Base-by-base conservation (phyloP, 2,113 vertebrate species). In the Rhea pennata region DNA sequence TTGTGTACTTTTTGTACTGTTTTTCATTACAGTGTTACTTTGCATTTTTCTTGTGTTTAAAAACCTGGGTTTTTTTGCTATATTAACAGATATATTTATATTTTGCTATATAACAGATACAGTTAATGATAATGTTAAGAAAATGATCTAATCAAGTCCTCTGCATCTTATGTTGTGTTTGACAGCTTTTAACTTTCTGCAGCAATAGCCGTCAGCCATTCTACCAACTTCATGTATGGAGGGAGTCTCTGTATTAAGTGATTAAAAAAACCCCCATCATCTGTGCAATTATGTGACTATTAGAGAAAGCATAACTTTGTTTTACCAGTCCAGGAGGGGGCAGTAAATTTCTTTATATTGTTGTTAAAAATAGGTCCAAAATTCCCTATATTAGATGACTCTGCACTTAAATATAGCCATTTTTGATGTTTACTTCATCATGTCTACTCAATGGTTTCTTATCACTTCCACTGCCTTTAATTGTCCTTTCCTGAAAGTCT, bases 261-360 rank as follows among this genome's bases (percentile, higher is more conserved):
- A 23, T 40, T 3, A 36, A 71, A 24, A 31, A 50, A 36, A 36
- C 6, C 36, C 36, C 36, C 62, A 26, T 75, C 5, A 81, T 80
- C 92, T 26, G 1, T 48, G 50, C 33, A 59, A 40, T 90, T 92
- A 66, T 54, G 76, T 87, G 88, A 79, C 54, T 40, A 67, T 40
- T 72, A 87, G 89, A 90, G 84, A 87, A 88, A 79, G 69, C 58
- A 9, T 44, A 69, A 79, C 40, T 92, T 84, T 72, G 53, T 92
- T 83, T 89, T 82, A 44, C 69, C 79, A 86, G 92, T 69, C 98
- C 98, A 98, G 96, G 93, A 98, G 97, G 54, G 98, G 98, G 97
- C 98, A 97, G 97, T 98, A 95, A 64, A 93, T 97, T 97, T 92
- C 97, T 96, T 97, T 97, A 93, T 83, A 91, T 79, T 92, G 59